Percentiles rank a stretch among this genome's conserved stretches.
Conservation (phyloP, 2,113 vertebrate genomes). For the Brachirus orientalis region DNA sequence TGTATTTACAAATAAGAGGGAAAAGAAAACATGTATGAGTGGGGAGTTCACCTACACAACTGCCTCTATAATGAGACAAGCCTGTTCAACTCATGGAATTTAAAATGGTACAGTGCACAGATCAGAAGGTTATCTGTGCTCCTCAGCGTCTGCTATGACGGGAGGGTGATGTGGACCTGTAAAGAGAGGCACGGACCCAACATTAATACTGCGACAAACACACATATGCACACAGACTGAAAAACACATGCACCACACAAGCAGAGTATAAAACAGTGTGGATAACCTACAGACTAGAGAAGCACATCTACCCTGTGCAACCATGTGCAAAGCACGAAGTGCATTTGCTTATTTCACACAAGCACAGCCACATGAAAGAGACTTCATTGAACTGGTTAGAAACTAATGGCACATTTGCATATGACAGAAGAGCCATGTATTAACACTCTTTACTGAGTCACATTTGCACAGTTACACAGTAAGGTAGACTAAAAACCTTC, state of each 20-base stretch:
- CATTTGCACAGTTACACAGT: conserved; percentile 5
- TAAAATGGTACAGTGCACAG: conserved; percentile 87
- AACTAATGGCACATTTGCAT: conserved; percentile 23
- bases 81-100: conserved; percentile 99
- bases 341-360: conserved; percentile 5
- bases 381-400: not conserved
- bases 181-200: conserved; percentile 78
- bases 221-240: conserved; percentile 14
- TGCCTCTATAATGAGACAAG: conserved; percentile 99
- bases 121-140: conserved; percentile 82
- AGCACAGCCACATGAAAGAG: not conserved
- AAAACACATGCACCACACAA: conserved; percentile 40
- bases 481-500: conserved; percentile 11
- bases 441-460: conserved; percentile 21
- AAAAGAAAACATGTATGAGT: conserved; percentile 53
- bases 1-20: conserved; percentile 86
- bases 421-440: conserved; percentile 3
- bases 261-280: not conserved
- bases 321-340: conserved; percentile 15
- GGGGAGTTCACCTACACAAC: conserved; percentile 95
- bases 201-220: conserved; percentile 61
- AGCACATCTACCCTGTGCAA: conserved; percentile 17
- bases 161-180: conserved; percentile 92
- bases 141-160: conserved; percentile 96
- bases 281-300: conserved; percentile 6